These are phyloP conservation scores for Caenorhabditis drosophilae DNA, from an alignment of 2,888 invertebrate species.

Conservation along the genomic window DNA sequence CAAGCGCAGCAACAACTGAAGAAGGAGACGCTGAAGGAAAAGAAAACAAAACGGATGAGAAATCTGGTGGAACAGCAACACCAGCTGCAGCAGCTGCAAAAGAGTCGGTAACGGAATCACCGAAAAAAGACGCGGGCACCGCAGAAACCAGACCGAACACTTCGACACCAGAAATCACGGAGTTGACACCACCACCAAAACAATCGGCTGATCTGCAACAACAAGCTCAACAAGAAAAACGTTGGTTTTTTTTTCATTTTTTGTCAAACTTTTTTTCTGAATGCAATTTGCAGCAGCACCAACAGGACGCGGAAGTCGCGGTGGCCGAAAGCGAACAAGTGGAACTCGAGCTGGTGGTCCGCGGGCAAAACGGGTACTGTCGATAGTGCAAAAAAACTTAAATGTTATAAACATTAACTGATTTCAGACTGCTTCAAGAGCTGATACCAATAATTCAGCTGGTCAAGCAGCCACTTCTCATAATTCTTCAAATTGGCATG, in stretches of 20 bases:
- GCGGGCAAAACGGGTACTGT: conserved; percentile 17
- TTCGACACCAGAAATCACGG: conserved; percentile 2
- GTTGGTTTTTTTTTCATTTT: no score
- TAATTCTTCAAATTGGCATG: conserved; percentile 1
- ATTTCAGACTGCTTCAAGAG: conserved; percentile 14
- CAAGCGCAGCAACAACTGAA: conserved; percentile 6
- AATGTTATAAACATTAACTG: background rate
- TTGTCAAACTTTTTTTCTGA: no score
- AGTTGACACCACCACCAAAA: background rate
- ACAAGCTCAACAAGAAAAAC: background rate
- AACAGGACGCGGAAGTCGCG: conserved; percentile 27
- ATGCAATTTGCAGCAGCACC: conserved; percentile 15
- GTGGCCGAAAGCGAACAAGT: conserved; percentile 25
- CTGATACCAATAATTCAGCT: background rate
- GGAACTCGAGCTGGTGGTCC: conserved; percentile 29
- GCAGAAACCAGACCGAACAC: conserved; percentile 5
- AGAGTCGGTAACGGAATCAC: background rate
- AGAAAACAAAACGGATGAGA: no score
- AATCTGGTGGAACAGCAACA: background rate
- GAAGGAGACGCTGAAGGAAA: conserved; percentile 1
- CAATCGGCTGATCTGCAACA: background rate
- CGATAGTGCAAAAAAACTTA: background rate
- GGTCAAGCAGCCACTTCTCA: background rate
- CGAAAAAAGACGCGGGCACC: background rate
- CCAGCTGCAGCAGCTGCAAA: background rate